phyloP scores from a whole-genome alignment of 2,888 invertebrate genomes.

The Drosophila antonietae region DNA sequence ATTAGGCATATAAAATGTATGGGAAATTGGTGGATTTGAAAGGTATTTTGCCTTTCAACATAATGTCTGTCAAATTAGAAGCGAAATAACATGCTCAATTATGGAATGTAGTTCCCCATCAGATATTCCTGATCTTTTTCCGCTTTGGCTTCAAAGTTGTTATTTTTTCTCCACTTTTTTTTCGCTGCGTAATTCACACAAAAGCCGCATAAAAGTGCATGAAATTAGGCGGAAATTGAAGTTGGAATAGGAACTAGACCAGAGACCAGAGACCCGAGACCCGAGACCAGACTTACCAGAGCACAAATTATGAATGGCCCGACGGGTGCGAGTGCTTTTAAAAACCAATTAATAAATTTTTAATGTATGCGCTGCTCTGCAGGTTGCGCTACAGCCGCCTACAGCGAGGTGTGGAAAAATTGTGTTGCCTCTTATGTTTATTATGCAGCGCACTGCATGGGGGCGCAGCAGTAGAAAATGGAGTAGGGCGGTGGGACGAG shows the following conservation, averaged over 20 bases:
- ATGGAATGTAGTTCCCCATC: slow-evolving; percentile 48
- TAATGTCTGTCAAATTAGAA: slow-evolving; percentile 48
- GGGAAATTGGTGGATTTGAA: slow-evolving; percentile 64
- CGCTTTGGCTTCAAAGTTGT: slow-evolving; percentile 54
- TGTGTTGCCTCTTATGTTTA: slow-evolving; percentile 70
- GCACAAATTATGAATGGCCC: slow-evolving; percentile 74
- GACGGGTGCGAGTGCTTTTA: slow-evolving; percentile 78
- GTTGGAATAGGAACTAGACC: slow-evolving; percentile 45
- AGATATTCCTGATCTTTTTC: slow-evolving; percentile 56
- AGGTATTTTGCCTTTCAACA: slow-evolving; percentile 53
- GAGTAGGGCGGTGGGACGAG: slow-evolving; percentile 4
- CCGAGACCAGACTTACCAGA: background rate
- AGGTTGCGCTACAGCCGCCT: slow-evolving; percentile 53
- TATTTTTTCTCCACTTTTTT: slow-evolving; percentile 14
- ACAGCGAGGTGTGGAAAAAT: slow-evolving; percentile 57
- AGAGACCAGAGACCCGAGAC: background rate
- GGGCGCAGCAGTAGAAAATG: slow-evolving; percentile 31
- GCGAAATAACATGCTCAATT: slow-evolving; percentile 50
- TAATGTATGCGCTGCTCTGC: slow-evolving; percentile 76
- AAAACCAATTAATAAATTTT: slow-evolving; percentile 81
- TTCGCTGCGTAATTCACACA: slow-evolving; percentile 76
- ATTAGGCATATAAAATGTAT: slow-evolving; percentile 19
- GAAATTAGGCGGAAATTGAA: slow-evolving; percentile 78
- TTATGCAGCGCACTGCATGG: slow-evolving; percentile 75
- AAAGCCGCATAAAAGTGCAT: slow-evolving; percentile 77